Evolutionary conservation across 2,113 vertebrate species (phyloP).

Genomic region (Mirounga angustirostris): DNA sequence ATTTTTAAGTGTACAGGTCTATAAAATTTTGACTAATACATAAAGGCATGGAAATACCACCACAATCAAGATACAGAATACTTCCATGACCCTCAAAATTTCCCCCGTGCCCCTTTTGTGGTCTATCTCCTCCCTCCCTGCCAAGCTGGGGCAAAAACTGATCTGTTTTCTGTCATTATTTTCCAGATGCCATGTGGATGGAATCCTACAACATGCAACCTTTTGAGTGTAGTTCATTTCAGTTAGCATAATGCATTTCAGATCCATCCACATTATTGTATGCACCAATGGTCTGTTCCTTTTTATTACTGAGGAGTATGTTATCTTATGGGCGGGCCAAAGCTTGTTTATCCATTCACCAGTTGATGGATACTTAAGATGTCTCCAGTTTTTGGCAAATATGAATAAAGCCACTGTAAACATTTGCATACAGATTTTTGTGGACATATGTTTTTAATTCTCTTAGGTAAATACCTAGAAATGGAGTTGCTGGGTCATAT

Average conservation of each 20-base stretch:
- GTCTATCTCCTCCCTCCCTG: not conserved
- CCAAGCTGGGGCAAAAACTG: not conserved
- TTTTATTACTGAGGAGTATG: not conserved
- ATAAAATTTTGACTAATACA: not conserved
- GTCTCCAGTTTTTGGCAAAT: not conserved
- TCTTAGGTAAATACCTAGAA: not conserved
- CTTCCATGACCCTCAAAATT: not conserved
- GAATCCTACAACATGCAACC: not conserved
- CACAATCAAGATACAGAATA: not conserved
- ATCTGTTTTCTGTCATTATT: not conserved
- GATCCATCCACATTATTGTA: not conserved
- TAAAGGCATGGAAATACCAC: not conserved
- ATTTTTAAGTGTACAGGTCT: not conserved
- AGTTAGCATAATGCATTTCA: not conserved
- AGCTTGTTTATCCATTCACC: not conserved
- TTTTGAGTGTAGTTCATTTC: not conserved
- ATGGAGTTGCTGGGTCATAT: not conserved
- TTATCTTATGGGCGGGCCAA: not conserved
- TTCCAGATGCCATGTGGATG: not conserved
- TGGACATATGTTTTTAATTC: not conserved
- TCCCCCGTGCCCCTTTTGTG: not conserved
- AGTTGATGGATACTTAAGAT: not conserved
- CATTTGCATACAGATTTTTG: not conserved
- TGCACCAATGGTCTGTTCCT: not conserved
- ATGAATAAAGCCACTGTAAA: not conserved